Base-by-base conservation (phyloP, 2,888 invertebrate species). In the Glyphotaelius pellucidus region DNA sequence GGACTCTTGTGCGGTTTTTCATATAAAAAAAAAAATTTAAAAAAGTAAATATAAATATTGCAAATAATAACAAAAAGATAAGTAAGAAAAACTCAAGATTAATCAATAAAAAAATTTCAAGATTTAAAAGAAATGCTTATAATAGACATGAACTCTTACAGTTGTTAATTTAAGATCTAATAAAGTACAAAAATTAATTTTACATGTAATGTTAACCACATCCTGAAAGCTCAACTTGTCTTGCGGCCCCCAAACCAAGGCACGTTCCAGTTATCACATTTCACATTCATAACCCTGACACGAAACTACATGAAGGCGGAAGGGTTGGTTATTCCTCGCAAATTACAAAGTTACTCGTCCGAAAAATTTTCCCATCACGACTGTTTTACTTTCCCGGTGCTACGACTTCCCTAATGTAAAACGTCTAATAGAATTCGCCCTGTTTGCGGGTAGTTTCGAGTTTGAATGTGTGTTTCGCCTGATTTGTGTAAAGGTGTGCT, bases 291-390 rank as follows among this genome's bases (percentile, higher is more conserved):
- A 38, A 38, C 84, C 25, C 84, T 38, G 12, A 32, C 86, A 86
- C 86, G 47, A 32, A 84, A 38, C 84, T 84, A 38, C 19, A 35
- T 38, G 35, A 52, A 47, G 42, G 86, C 11, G 84, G 38, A 32
- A n/a, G 38, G 19, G 25, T 25, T 67, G 81, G 81, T 81, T 32
- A 32, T 52, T 86, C 47, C 38, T 38, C 52, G n/a, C 85, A 86
- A 86, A 86, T 42, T 86, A 42, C 86, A 38, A 86, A 86, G 86
- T 86, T 42, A 86, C 86, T 47, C 38, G 30, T 3, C 42, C 86
- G 86, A 42, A 47, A 86, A 86, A n/a, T 81, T 81, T 81, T 32
- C 30, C 81, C 81, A 81, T 81, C 14, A 81, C 81, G 15, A 67
- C 81, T 81, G 81, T 81, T 31, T 31, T 81, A 81, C 81, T 81